Evolutionary conservation across 1,140 invertebrate species (phyloP), one percentile per base, ranked within the genome.

Genomic region (Diorhabda sublineata): DNA sequence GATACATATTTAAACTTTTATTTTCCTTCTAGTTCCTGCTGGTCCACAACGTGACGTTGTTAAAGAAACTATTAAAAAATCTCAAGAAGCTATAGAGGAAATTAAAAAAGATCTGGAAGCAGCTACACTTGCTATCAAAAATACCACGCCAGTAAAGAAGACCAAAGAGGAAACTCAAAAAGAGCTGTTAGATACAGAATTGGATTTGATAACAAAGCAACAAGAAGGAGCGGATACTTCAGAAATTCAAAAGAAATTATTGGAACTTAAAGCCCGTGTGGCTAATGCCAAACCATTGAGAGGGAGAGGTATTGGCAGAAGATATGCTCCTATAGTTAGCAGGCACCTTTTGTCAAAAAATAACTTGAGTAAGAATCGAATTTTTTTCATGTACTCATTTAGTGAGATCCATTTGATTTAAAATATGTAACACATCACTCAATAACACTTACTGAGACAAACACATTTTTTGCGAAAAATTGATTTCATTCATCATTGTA

Each of bases 121-220:
- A n/a, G 71, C 73, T 0, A 64, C 71, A 26, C 52, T 75, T 68
- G 71, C 71, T 4, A 67, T 71, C 11, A 74, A 76, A 60, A 62
- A 41, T n/a, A 57, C 64, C 11, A 52, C 70, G 26, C 52, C 59
- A 5, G 56, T 73, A 2, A 74, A 83, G 84, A 9, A 88, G 87
- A 70, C 86, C 84, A 8, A 83, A 85, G 62, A 79, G 69, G 73
- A 76, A 11, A 71, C 73, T 5, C 75, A 78, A 68, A 92, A 91
- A 76, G 92, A 95, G 78, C 89, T 96, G 58, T 81, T 96, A 11
- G 94, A 96, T 77, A 91, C 92, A 0, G 94, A 96, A 81, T 80
- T 96, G 72, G 94, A 96, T 80, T 83, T 95, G 66, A 93, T 94
- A 76, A 92, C 89, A 2, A 92, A 91, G 70, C 90, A 94, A 76